A percentile compares a stretch with the other conserved stretches of the same genome.
Conservation (phyloP, 2,113 vertebrate species). For the Gopherus evgoodei region DNA sequence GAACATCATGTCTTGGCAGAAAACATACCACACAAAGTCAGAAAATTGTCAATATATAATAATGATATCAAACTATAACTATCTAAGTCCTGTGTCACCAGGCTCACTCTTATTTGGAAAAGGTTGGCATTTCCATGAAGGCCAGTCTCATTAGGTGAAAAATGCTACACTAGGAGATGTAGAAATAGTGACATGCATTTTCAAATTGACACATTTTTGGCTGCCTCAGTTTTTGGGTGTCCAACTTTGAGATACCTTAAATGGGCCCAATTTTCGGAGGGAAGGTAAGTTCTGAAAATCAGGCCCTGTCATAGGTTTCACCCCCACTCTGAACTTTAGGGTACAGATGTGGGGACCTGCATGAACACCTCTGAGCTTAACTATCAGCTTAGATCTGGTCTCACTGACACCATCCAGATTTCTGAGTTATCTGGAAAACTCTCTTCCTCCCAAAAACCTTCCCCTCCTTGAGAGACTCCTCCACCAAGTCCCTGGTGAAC, state of each 20-base stretch:
- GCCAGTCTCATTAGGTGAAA: neutral
- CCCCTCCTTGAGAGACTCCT: too few species aligned
- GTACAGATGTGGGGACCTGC: too few species aligned
- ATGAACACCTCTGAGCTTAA: too few species aligned
- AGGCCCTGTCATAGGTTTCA: too few species aligned
- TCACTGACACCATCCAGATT: too few species aligned
- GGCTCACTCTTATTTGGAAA: neutral
- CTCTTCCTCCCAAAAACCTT: too few species aligned
- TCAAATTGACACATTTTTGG: neutral
- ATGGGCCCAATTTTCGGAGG: neutral
- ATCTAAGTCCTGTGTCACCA: neutral
- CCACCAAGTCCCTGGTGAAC: too few species aligned
- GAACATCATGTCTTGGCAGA: fast-evolving
- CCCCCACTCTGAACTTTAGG: too few species aligned
- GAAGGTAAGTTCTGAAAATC: neutral
- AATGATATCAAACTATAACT: neutral
- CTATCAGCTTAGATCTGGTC: too few species aligned
- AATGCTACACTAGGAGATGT: fast-evolving
- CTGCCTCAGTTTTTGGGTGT: neutral
- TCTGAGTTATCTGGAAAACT: too few species aligned
- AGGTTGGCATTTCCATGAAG: neutral
- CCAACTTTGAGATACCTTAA: neutral
- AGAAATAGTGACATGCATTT: neutral
- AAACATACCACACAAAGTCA: neutral
- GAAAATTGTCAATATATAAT: neutral